A percentile compares a stretch with the other conserved stretches of the same genome.
Evolutionary conservation across 2,888 invertebrate genomes (phyloP).

Genomic region (Catocala fraxini): DNA sequence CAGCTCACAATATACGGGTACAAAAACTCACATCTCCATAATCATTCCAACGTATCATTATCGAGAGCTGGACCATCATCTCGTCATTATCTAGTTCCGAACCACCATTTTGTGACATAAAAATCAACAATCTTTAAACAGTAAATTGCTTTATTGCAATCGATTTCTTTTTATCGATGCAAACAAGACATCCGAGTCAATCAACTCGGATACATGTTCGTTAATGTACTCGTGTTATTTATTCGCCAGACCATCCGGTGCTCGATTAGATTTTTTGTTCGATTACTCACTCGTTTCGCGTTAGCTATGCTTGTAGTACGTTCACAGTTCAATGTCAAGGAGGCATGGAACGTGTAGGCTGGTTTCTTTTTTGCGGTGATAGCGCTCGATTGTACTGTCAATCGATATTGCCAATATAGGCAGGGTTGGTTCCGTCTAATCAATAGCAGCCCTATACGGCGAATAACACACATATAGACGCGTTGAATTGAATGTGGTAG

Average conservation of each 20-base stretch:
- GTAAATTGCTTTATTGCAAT: constrained; percentile 51
- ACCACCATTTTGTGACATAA: constrained; percentile 50
- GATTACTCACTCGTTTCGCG: constrained; percentile 44
- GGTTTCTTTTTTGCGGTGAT: neutral
- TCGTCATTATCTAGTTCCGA: constrained; percentile 44
- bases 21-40: constrained; percentile 41
- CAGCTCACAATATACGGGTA: constrained; percentile 30
- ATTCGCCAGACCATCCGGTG: constrained; percentile 52
- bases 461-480: no score
- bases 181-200: constrained; percentile 45
- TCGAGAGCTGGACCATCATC: constrained; percentile 43
- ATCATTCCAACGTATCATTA: constrained; percentile 52
- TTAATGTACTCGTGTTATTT: constrained; percentile 50
- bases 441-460: no score
- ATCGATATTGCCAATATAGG: constrained; percentile 20
- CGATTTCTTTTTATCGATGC: constrained; percentile 39
- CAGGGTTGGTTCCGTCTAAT: no score
- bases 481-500: no score
- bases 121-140: constrained; percentile 49
- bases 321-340: neutral
- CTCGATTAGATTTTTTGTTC: constrained; percentile 51
- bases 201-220: constrained; percentile 40
- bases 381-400: constrained; percentile 21
- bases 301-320: constrained; percentile 16
- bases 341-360: neutral